These are phyloP conservation scores for Centropyge bicolor DNA, from an alignment of 2,797 vertebrate species.

Conservation along the genomic window DNA sequence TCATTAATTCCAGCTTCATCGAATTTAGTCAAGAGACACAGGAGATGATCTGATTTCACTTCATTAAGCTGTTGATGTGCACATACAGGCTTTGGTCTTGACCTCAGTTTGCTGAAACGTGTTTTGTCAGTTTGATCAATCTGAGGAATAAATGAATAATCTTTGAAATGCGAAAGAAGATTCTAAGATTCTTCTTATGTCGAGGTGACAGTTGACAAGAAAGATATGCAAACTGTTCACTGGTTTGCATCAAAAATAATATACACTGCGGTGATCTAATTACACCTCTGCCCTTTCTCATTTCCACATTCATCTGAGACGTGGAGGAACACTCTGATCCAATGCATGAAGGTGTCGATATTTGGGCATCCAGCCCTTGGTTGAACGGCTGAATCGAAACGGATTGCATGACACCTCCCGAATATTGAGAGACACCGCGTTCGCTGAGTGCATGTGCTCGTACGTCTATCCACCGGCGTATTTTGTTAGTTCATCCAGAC, in stretches of 20 bases:
- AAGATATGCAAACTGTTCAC: slow-evolving; percentile 44
- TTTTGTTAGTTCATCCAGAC: slow-evolving; percentile 43
- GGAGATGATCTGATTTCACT: slow-evolving; percentile 40
- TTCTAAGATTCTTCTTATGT: slow-evolving; percentile 23
- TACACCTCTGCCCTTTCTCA: slow-evolving; percentile 43
- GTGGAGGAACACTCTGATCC: slow-evolving; percentile 29
- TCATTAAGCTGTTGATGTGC: slow-evolving; percentile 51
- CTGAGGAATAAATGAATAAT: slow-evolving; percentile 21
- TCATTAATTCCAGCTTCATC: slow-evolving; percentile 54
- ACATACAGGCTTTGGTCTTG: slow-evolving; percentile 29
- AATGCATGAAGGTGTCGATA: slow-evolving; percentile 53
- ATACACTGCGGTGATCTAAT: slow-evolving; percentile 48
- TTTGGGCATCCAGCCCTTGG: slow-evolving; percentile 33
- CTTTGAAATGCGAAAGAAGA: slow-evolving; percentile 56
- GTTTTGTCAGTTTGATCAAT: slow-evolving; percentile 21
- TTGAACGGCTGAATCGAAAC: slow-evolving; percentile 43
- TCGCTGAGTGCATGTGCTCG: slow-evolving; percentile 23
- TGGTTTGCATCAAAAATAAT: slow-evolving; percentile 54
- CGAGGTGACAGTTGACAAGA: slow-evolving; percentile 20
- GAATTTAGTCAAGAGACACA: slow-evolving; percentile 32
- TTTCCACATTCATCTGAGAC: slow-evolving; percentile 43
- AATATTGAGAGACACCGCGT: slow-evolving; percentile 21
- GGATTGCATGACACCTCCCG: slow-evolving; percentile 34
- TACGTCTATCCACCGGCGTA: not conserved
- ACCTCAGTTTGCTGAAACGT: slow-evolving; percentile 18